Evolutionary conservation across 2,888 invertebrate genomes (phyloP).

Genomic region (Oasisia sp.): DNA sequence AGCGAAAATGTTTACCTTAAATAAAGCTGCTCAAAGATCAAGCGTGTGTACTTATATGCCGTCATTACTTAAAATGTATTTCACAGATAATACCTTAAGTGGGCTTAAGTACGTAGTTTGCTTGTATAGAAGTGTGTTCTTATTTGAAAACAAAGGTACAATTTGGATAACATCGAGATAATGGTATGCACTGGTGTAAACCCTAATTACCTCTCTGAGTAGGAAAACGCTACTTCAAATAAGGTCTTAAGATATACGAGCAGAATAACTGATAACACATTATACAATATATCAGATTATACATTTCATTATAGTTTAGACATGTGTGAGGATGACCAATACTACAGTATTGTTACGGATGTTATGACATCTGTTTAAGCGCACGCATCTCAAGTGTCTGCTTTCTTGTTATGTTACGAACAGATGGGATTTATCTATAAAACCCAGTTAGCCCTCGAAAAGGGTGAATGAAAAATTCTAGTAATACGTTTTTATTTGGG

Average conservation of each 20-base stretch:
- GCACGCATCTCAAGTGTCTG: too few relatives aligned
- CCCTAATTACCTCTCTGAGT: background rate
- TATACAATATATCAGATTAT: background rate
- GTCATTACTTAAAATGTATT: background rate
- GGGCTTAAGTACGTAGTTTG: background rate
- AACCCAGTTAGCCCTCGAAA: too few relatives aligned
- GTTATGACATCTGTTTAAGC: too few relatives aligned
- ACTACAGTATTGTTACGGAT: too few relatives aligned
- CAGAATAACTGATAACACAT: background rate
- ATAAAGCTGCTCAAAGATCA: constrained; percentile 6
- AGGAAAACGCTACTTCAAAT: background rate
- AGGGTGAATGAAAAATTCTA: too few relatives aligned
- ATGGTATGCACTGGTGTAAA: background rate
- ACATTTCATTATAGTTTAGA: background rate
- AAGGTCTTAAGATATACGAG: background rate
- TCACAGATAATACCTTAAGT: background rate
- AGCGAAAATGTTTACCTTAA: background rate
- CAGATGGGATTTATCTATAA: too few relatives aligned
- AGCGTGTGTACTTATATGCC: background rate
- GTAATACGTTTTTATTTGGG: too few relatives aligned
- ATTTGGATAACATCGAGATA: background rate
- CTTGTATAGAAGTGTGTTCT: background rate
- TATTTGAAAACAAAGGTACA: background rate
- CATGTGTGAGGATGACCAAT: background rate
- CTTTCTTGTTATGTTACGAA: too few relatives aligned